Evolutionary conservation across 2,888 invertebrate species (phyloP).

Genomic region (Pterostichus niger): DNA sequence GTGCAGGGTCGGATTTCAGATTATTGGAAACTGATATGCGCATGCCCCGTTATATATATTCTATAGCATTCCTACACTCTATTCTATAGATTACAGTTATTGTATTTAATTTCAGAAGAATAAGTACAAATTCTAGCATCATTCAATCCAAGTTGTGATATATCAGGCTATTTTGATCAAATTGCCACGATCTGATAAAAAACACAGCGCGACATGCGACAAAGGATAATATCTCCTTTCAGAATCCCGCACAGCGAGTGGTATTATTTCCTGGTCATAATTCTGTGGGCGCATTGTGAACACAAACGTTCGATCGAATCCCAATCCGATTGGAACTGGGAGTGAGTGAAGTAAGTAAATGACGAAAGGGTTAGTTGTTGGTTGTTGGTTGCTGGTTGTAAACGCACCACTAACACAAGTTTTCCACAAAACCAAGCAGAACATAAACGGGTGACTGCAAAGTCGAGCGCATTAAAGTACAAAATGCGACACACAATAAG

Average conservation of each 20-base stretch:
- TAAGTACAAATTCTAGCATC: conserved; percentile 59
- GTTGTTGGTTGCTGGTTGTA: not conserved
- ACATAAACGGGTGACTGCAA: conserved; percentile 42
- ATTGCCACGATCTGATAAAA: conserved; percentile 65
- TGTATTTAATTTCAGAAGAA: not conserved
- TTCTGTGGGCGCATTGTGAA: conserved; percentile 37
- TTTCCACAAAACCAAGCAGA: conserved; percentile 39
- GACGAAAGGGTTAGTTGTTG: too few species aligned
- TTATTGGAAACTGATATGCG: too few species aligned
- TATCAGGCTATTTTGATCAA: conserved; percentile 69
- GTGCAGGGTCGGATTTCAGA: not conserved
- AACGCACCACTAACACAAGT: conserved; percentile 9
- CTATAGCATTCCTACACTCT: too few species aligned
- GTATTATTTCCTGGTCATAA: conserved; percentile 45
- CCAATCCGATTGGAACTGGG: not conserved
- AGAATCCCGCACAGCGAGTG: conserved; percentile 25
- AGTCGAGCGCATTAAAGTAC: conserved; percentile 57
- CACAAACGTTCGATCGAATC: conserved; percentile 29
- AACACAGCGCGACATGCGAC: conserved; percentile 30
- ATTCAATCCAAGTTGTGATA: conserved; percentile 69
- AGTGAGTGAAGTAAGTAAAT: too few species aligned
- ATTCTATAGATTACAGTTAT: too few species aligned
- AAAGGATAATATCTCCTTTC: conserved; percentile 40
- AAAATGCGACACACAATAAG: conserved; percentile 61
- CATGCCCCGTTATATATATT: too few species aligned